Conservation (phyloP, 2,888 invertebrate species). For the Apodemia mormo region DNA sequence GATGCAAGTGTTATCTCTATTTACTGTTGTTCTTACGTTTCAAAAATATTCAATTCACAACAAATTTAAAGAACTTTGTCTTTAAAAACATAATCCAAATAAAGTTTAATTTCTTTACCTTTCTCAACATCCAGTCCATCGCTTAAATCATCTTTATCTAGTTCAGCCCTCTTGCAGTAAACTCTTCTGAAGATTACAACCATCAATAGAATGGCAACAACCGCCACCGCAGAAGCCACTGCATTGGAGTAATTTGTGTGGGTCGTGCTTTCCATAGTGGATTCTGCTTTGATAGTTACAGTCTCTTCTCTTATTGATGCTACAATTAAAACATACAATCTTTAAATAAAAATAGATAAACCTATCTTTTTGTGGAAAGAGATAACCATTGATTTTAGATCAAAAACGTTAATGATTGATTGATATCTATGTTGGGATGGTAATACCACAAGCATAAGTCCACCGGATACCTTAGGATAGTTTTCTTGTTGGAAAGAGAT, state of each 20-base stretch:
- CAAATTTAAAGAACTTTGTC: too few relatives aligned
- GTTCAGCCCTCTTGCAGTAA: slow-evolving; percentile 49
- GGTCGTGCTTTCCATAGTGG: slow-evolving; percentile 54
- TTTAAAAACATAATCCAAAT: too few relatives aligned
- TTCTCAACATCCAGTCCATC: slow-evolving; percentile 56
- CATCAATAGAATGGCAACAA: slow-evolving; percentile 52
- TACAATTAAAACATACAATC: slow-evolving; percentile 35
- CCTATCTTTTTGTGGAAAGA: too few relatives aligned
- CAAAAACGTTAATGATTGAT: too few relatives aligned
- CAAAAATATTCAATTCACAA: too few relatives aligned
- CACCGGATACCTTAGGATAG: too few relatives aligned
- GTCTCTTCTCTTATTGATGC: slow-evolving; percentile 61
- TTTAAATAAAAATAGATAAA: not conserved
- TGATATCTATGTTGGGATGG: too few relatives aligned
- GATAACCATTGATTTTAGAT: too few relatives aligned
- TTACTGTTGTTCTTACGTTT: too few relatives aligned
- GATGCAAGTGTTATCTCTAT: too few relatives aligned
- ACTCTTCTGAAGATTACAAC: slow-evolving; percentile 52
- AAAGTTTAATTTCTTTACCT: slow-evolving; percentile 46
- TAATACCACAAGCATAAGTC: too few relatives aligned
- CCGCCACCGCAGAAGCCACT: slow-evolving; percentile 50
- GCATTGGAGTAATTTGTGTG: slow-evolving; percentile 51
- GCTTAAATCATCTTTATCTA: slow-evolving; percentile 48
- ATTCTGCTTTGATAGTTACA: slow-evolving; percentile 63
- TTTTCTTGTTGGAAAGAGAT: too few relatives aligned